These are phyloP conservation scores for Enteromius unitaeniatus DNA, from an alignment of 2,797 vertebrate genomes.

Conservation along the genomic window DNA sequence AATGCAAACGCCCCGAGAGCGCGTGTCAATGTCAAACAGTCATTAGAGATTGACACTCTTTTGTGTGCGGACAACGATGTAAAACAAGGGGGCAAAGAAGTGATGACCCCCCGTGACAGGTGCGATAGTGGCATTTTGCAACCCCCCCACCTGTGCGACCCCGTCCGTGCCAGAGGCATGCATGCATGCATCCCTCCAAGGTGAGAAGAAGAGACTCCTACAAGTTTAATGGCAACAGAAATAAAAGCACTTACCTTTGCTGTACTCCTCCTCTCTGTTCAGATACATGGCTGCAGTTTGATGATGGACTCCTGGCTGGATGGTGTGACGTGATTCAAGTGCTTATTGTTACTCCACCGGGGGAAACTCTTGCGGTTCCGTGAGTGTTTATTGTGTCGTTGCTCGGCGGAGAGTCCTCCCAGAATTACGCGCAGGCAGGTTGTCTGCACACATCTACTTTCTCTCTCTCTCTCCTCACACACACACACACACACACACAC, in stretches of 20 bases:
- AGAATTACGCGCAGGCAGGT: slow-evolving; percentile 72
- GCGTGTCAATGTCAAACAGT: slow-evolving; percentile 54
- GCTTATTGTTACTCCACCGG: slow-evolving; percentile 70
- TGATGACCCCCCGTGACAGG: slow-evolving; percentile 58
- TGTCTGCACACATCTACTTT: slow-evolving; percentile 65
- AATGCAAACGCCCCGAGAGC: slow-evolving; percentile 9
- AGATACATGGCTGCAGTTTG: slow-evolving; percentile 81
- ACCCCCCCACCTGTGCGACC: background rate
- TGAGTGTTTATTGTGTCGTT: slow-evolving; percentile 78
- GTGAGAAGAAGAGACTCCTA: slow-evolving; percentile 27
- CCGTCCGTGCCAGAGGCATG: background rate
- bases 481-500: slow-evolving; percentile 52
- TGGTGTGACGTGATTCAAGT: slow-evolving; percentile 31
- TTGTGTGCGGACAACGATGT: slow-evolving; percentile 20
- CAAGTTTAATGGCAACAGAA: slow-evolving; percentile 59
- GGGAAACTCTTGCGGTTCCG: slow-evolving; percentile 66
- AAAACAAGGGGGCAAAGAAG: slow-evolving; percentile 47
- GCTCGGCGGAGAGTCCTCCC: slow-evolving; percentile 78
- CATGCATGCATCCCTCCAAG: slow-evolving; percentile 60
- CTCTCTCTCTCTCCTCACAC: slow-evolving; percentile 51
- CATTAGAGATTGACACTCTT: slow-evolving; percentile 17
- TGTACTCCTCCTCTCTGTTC: slow-evolving; percentile 81
- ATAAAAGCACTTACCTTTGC: slow-evolving; percentile 77
- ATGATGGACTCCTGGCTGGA: slow-evolving; percentile 53
- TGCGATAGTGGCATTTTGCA: background rate